phyloP scores from a whole-genome alignment of 2,113 vertebrate species.

The Polyodon spathula region DNA sequence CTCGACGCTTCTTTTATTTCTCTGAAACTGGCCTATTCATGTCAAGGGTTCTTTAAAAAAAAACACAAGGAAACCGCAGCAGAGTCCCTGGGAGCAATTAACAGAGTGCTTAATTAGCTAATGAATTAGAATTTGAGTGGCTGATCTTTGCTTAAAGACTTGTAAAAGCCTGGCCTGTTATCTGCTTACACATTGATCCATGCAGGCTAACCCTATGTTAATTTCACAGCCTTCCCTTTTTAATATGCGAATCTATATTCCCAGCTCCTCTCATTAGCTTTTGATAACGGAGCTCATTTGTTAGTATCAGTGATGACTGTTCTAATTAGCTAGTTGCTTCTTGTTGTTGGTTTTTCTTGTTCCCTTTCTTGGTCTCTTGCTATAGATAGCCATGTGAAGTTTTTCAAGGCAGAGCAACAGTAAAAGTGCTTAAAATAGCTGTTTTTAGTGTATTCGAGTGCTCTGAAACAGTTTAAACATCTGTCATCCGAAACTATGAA shows the following conservation, averaged over 20 bases:
- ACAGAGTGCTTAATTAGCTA: conserved; percentile 89
- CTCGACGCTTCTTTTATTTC: conserved; percentile 65
- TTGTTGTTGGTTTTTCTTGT: conserved; percentile 15
- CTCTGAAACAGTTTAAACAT: conserved; percentile 31
- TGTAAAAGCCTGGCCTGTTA: conserved; percentile 53
- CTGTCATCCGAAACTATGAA: conserved; percentile 54
- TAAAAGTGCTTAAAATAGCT: conserved; percentile 43
- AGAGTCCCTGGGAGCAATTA: conserved; percentile 85
- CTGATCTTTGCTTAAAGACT: conserved; percentile 68
- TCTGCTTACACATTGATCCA: conserved; percentile 73
- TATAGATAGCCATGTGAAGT: neutral
- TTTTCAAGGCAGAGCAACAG: conserved; percentile 24
- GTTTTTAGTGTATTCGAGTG: conserved; percentile 46
- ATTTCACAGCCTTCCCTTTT: conserved; percentile 42
- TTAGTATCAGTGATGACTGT: conserved; percentile 23
- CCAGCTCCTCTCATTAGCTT: conserved; percentile 20
- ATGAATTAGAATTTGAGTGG: conserved; percentile 75
- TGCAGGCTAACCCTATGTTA: conserved; percentile 51
- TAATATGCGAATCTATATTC: conserved; percentile 10
- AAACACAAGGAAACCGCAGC: conserved; percentile 75
- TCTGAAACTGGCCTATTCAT: conserved; percentile 65
- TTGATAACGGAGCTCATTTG: conserved; percentile 24
- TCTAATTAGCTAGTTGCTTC: conserved; percentile 16
- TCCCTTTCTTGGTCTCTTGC: neutral
- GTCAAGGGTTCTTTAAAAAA: conserved; percentile 60